Evolutionary conservation across 2,888 invertebrate genomes (phyloP).

Genomic region (Eupithecia subfuscata): DNA sequence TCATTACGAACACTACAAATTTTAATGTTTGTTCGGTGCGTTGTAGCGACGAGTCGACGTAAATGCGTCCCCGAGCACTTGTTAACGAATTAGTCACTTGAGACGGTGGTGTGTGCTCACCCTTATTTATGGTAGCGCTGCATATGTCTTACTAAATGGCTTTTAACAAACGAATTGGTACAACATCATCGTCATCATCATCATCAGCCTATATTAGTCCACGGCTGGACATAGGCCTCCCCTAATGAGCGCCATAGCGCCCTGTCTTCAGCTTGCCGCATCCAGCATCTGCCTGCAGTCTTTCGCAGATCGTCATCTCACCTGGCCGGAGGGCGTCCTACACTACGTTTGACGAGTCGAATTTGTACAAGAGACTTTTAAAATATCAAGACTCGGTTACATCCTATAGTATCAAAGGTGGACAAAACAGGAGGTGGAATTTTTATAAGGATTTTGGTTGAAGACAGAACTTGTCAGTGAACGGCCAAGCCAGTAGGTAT

Average conservation of each 20-base stretch:
- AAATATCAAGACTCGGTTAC: background rate
- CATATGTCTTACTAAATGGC: constrained; percentile 9
- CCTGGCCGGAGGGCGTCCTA: no score
- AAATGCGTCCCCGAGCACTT: constrained; percentile 67
- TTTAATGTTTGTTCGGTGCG: constrained; percentile 57
- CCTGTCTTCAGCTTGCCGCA: no score
- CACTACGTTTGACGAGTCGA: no score
- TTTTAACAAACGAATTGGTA: background rate
- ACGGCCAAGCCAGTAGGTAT: background rate
- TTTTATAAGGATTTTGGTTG: background rate
- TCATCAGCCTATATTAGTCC: no score
- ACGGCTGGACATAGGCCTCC: no score
- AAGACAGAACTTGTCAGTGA: background rate
- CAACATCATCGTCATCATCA: no score
- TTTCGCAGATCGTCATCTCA: no score
- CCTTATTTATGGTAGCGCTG: constrained; percentile 65
- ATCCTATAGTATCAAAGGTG: background rate
- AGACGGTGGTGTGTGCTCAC: constrained; percentile 61
- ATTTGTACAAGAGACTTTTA: background rate
- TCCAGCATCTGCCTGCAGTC: no score
- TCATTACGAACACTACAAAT: constrained; percentile 63
- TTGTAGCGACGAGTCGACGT: constrained; percentile 6
- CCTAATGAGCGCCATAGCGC: no score
- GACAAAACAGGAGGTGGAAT: background rate
- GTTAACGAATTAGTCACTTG: constrained; percentile 79